Conservation (phyloP, 1,140 invertebrate genomes). For the Drosophila melanogaster region Release_6_plus_ISO1_MT NT_033779.5:20844501-20845000, state of each 20-base stretch:
- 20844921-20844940: constrained; percentile 19
- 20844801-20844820: constrained; percentile 73
- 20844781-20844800: constrained; percentile 82
- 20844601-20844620: background rate
- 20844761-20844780: constrained; percentile 66
- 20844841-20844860: constrained; percentile 69
- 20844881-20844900: constrained; percentile 58
- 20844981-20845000: constrained; percentile 17
- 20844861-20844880: constrained; percentile 56
- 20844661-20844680: background rate
- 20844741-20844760: constrained; percentile 51
- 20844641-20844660: no score
- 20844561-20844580: no score
- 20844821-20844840: constrained; percentile 75
- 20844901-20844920: constrained; percentile 55
- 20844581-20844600: no score
- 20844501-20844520: background rate
- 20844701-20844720: constrained; percentile 36
- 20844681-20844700: constrained; percentile 19
- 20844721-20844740: constrained; percentile 74
- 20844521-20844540: background rate
- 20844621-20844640: background rate
- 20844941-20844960: constrained; percentile 32
- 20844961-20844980: constrained; percentile 38
- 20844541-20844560: no score